These are phyloP conservation scores for Hydropsyche tenuis DNA, from an alignment of 1,140 invertebrate genomes.

Conservation along the genomic window DNA sequence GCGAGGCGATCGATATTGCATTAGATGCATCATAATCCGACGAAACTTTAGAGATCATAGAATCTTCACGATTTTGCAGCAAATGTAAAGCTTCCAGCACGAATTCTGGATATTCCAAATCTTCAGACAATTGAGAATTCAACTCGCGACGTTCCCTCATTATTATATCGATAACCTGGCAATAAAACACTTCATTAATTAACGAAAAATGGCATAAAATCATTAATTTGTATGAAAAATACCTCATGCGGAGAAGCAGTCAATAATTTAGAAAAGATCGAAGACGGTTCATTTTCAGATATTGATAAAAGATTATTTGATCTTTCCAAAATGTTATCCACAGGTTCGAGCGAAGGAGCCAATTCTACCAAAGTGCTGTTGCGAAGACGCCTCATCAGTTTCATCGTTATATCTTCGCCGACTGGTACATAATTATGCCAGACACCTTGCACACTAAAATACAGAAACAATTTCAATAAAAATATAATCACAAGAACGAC, in stretches of 20 bases:
- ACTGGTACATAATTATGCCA: slow-evolving; percentile 59
- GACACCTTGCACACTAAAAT: slow-evolving; percentile 55
- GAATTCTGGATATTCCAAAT: slow-evolving; percentile 80
- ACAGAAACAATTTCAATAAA: neutral
- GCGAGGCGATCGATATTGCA: no score
- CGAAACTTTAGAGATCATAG: neutral
- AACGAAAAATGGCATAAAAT: neutral
- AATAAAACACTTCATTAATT: slow-evolving; percentile 51
- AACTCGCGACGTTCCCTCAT: slow-evolving; percentile 76
- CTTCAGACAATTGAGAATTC: slow-evolving; percentile 65
- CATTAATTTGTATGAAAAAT: slow-evolving; percentile 12
- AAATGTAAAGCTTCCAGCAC: slow-evolving; percentile 80
- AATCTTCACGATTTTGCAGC: slow-evolving; percentile 61
- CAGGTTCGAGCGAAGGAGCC: slow-evolving; percentile 54
- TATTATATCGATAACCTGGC: slow-evolving; percentile 70
- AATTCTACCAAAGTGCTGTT: slow-evolving; percentile 79
- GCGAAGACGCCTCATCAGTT: slow-evolving; percentile 85
- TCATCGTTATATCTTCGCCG: slow-evolving; percentile 78
- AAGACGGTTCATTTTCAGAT: slow-evolving; percentile 58
- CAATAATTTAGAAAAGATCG: slow-evolving; percentile 78
- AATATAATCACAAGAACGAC: no score
- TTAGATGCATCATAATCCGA: no score
- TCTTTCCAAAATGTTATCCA: slow-evolving; percentile 54
- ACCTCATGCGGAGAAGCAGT: slow-evolving; percentile 66
- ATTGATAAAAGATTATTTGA: slow-evolving; percentile 56